phyloP scores from a whole-genome alignment of 2,797 vertebrate species.

The Hydrocynus forskahlii region DNA sequence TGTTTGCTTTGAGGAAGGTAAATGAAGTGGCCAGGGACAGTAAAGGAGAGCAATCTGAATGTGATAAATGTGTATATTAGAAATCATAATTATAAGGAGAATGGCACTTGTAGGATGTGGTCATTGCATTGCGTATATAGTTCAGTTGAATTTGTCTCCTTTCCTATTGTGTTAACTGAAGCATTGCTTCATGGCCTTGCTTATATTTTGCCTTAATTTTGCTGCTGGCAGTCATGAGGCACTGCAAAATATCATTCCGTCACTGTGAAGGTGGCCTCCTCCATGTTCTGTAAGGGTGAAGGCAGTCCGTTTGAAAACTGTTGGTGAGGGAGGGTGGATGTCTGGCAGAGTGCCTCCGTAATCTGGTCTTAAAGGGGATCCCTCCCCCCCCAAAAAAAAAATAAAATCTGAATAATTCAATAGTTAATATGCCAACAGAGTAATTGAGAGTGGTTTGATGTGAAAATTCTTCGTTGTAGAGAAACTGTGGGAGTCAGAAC shows the following conservation, averaged over 20 bases:
- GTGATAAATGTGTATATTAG: conserved; percentile 18
- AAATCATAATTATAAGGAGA: conserved; percentile 30
- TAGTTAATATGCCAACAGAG: too few relatives aligned
- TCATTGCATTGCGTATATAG: conserved; percentile 4
- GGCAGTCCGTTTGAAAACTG: neutral
- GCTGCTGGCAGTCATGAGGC: conserved; percentile 4
- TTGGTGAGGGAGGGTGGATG: neutral
- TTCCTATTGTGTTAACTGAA: neutral
- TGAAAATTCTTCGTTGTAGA: too few relatives aligned
- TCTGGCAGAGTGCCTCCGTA: neutral
- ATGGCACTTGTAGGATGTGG: neutral
- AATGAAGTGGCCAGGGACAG: conserved; percentile 16
- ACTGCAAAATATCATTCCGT: conserved; percentile 8
- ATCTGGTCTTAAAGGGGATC: neutral
- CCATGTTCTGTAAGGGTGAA: neutral
- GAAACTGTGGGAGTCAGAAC: too few relatives aligned
- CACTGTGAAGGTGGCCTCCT: conserved; percentile 9
- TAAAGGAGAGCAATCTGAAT: conserved; percentile 39
- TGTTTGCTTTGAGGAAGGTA: conserved; percentile 24
- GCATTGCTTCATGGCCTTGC: conserved; percentile 36
- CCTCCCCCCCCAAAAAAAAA: too few relatives aligned
- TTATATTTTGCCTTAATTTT: conserved; percentile 51
- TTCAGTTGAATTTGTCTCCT: neutral
- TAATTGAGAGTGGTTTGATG: too few relatives aligned
- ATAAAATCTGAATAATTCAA: too few relatives aligned